Evolutionary conservation across 1,140 invertebrate species (phyloP), one percentile per base, ranked within the genome.

Genomic region (Diorhabda carinulata): DNA sequence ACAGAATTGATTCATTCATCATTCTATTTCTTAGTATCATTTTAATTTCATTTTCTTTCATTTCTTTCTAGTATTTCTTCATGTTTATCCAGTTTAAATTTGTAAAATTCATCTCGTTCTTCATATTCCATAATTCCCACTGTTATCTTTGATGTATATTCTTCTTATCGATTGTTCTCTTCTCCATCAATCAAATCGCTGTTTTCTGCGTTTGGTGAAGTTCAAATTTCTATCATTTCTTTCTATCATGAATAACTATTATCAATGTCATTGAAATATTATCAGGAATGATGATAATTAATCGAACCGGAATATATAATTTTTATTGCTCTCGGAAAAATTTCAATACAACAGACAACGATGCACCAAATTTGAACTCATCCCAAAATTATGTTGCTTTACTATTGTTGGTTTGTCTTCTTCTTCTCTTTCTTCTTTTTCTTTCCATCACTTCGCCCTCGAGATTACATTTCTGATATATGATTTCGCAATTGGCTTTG

Each of bases 401-500:
- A 25, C 2, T 25, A 1, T 64, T 10, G 44, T 6, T 10, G 44
- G 45, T 40, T 44, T 43, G 10, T 40, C 45, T 64, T 42, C 45
- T 59, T 42, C 56, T 40, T 57, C 52, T 45, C 8, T 42, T 59
- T 67, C n/a, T 60, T 43, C 57, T 43, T 43, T 59, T 66, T 43
- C 57, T 41, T 44, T 60, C 43, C 40, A 8, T 60, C 25, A 59
- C 57, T 67, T 74, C 57, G n/a, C 63, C 71, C 25, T 68, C 57
- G 4, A 79, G 68, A 72, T 80, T 70, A 61, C 79, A 80, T 41
- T 78, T 73, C 65, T 78, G 74, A 67, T 78, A 80, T 47, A 79
- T 74, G 4, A 76, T 70, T 45, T 85, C 80, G 75, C 88, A 90
- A 69, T 88, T 82, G 7, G 86, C 87, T 67, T 84, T 85, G 7